Percentiles rank a stretch among this genome's conserved stretches.
These are phyloP conservation scores for Sinocyclocheilus maitianheensis DNA, from an alignment of 2,113 vertebrate species.

Conservation along the genomic window DNA sequence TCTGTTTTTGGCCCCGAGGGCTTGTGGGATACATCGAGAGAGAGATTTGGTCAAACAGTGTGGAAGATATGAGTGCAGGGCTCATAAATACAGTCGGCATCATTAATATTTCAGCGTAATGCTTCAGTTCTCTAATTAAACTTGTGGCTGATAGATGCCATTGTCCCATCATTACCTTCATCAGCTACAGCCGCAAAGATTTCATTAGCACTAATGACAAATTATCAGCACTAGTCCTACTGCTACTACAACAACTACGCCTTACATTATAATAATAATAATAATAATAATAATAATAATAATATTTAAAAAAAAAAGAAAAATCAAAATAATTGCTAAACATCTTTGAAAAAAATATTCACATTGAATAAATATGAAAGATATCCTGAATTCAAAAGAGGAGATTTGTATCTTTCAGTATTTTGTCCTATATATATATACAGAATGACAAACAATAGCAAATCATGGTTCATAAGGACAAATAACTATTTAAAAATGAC, in stretches of 20 bases:
- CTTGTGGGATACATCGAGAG: slow-evolving; percentile 4
- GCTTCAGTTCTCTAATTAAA: slow-evolving; percentile 81
- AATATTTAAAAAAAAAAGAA: no score
- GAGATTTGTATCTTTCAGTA: background rate
- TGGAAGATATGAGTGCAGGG: slow-evolving; percentile 71
- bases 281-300: background rate
- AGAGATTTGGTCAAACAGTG: slow-evolving; percentile 62
- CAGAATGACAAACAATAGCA: no score
- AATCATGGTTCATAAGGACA: no score
- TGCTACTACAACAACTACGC: background rate
- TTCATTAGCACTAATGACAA: slow-evolving; percentile 34
- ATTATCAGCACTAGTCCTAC: background rate
- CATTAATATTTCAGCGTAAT: slow-evolving; percentile 84
- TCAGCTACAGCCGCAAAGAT: slow-evolving; percentile 4
- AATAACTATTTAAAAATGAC: no score
- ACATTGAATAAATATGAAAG: background rate
- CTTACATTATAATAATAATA: background rate
- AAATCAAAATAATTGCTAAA: no score
- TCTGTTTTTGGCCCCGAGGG: slow-evolving; percentile 16
- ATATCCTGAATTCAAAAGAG: background rate
- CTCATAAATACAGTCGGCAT: slow-evolving; percentile 80
- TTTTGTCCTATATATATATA: background rate
- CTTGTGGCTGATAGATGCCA: slow-evolving; percentile 77
- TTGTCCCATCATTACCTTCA: slow-evolving; percentile 70
- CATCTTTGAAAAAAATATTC: background rate